Evolutionary conservation across 2,113 vertebrate genomes (phyloP).

Genomic region (Anguilla japonica): DNA sequence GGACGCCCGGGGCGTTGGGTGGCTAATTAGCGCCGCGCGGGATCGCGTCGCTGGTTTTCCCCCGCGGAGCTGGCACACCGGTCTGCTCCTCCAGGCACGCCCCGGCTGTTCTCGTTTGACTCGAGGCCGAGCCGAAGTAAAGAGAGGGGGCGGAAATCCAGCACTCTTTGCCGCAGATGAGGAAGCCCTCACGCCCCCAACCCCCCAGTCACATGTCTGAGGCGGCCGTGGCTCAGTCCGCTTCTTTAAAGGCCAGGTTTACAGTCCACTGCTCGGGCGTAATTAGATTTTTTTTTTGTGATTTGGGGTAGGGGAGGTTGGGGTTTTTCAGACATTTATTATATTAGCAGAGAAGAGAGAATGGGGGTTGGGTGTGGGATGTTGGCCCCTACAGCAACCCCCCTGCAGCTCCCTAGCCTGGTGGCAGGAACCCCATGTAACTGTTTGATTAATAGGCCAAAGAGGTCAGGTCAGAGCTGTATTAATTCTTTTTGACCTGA

Average conservation of each 20-base stretch:
- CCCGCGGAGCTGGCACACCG: neutral
- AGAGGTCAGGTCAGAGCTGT: constrained; percentile 23
- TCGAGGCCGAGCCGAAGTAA: neutral
- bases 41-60: neutral
- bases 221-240: neutral
- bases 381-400: neutral
- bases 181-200: neutral
- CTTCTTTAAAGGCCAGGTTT: constrained; percentile 58
- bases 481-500: constrained; percentile 31
- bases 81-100: neutral
- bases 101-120: neutral
- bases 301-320: neutral
- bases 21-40: neutral
- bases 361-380: neutral
- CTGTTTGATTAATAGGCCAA: constrained; percentile 36
- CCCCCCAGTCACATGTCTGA: constrained; percentile 35
- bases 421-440: constrained; percentile 17
- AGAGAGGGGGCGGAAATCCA: neutral
- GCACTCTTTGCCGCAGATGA: neutral
- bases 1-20: neutral
- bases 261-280: constrained; percentile 49
- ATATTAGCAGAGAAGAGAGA: neutral
- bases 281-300: constrained; percentile 54
- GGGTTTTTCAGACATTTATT: constrained; percentile 9
- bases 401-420: neutral